phyloP scores from a whole-genome alignment of 2,888 invertebrate species.

The Trissonchulus latispiculum region DNA sequence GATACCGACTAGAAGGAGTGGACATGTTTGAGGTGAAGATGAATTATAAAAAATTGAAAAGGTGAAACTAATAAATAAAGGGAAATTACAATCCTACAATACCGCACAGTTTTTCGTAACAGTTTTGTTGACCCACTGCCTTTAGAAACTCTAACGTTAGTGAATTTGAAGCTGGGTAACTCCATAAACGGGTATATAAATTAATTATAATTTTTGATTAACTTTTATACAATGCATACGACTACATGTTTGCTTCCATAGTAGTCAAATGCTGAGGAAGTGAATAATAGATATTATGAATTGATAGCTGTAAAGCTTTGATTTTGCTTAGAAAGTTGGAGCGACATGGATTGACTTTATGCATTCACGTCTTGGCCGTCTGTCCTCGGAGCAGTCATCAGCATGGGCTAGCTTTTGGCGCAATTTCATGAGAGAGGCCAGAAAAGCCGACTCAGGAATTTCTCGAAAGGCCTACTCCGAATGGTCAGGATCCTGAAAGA shows the following conservation, averaged over 20 bases:
- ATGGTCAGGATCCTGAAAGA: not conserved
- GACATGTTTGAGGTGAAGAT: conserved; percentile 13
- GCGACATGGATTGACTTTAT: not conserved
- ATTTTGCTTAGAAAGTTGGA: conserved; percentile 1
- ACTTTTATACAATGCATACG: too few relatives aligned
- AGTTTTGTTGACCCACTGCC: too few relatives aligned
- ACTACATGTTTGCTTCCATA: too few relatives aligned
- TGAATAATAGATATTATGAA: not conserved
- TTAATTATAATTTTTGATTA: too few relatives aligned
- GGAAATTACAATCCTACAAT: too few relatives aligned
- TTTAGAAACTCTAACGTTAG: too few relatives aligned
- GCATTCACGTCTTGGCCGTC: not conserved
- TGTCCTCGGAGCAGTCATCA: not conserved
- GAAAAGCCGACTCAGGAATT: not conserved
- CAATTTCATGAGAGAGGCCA: not conserved
- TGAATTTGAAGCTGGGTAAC: too few relatives aligned
- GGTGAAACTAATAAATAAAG: too few relatives aligned
- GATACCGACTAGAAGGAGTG: not conserved
- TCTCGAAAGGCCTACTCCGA: not conserved
- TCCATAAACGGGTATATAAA: too few relatives aligned
- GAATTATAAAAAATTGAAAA: not conserved
- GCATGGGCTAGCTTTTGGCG: not conserved
- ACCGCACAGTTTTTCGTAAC: too few relatives aligned
- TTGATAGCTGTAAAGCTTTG: not conserved
- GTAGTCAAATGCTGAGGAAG: not conserved